phyloP scores from a whole-genome alignment of 2,888 invertebrate genomes.

The Neoaliturus tenellus region DNA sequence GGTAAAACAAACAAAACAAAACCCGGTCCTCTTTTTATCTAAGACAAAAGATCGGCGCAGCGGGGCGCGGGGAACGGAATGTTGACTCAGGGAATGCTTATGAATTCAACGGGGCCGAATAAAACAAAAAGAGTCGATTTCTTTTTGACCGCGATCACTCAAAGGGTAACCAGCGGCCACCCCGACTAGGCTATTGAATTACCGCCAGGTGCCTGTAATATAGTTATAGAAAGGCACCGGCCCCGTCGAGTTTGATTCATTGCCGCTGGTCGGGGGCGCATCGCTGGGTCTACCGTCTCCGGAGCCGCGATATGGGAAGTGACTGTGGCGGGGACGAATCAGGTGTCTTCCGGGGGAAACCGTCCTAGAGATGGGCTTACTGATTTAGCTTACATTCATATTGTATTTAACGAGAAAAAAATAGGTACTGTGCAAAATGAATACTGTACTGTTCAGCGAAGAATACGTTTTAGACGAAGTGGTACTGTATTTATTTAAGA shows the following conservation, averaged over 20 bases:
- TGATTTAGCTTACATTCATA: too few relatives aligned
- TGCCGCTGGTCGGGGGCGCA: background rate
- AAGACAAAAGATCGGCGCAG: constrained; percentile 29
- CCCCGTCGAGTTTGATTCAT: background rate
- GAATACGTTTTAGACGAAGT: too few relatives aligned
- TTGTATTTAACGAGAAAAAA: too few relatives aligned
- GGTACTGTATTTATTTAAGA: too few relatives aligned
- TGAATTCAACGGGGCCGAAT: constrained; percentile 11
- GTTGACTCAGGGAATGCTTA: constrained; percentile 15
- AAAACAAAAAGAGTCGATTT: constrained; percentile 21
- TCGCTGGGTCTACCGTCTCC: background rate
- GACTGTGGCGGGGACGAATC: too few relatives aligned
- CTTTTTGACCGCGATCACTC: constrained; percentile 35
- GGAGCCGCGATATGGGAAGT: too few relatives aligned
- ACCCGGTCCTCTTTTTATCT: constrained; percentile 17
- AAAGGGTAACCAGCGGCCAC: constrained; percentile 31
- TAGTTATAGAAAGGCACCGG: background rate
- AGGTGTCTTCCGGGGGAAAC: too few relatives aligned
- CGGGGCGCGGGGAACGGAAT: background rate
- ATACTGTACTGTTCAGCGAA: too few relatives aligned
- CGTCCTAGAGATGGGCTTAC: too few relatives aligned
- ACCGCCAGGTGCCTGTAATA: constrained; percentile 7
- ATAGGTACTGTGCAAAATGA: too few relatives aligned
- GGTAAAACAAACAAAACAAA: constrained; percentile 12
- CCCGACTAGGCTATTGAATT: constrained; percentile 12